These are phyloP conservation scores for Drepanosiphum platanoidis DNA, from an alignment of 2,888 invertebrate species.

Conservation along the genomic window DNA sequence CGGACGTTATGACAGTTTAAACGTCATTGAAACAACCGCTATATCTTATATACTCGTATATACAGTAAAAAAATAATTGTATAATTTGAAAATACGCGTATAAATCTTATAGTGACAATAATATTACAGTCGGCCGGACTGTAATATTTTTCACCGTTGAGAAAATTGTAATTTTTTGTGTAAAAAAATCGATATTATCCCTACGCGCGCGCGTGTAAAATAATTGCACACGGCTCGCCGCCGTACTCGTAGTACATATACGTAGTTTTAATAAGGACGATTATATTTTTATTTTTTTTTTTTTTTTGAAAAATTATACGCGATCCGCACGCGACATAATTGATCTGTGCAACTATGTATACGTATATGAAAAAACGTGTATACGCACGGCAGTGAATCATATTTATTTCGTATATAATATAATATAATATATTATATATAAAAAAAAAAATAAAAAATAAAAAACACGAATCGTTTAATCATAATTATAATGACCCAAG, in stretches of 20 bases:
- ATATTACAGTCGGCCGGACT: no score
- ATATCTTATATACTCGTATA: no score
- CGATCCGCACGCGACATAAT: not conserved
- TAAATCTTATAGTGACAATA: no score
- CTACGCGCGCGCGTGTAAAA: not conserved
- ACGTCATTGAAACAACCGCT: no score
- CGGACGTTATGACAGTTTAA: no score
- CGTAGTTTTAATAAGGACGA: not conserved
- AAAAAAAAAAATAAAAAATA: not conserved
- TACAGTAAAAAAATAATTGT: no score
- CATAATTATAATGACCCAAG: conserved; percentile 53
- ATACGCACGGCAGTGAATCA: conserved; percentile 16
- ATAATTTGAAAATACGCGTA: no score
- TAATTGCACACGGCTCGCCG: not conserved
- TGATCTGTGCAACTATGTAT: not conserved
- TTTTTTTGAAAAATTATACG: not conserved
- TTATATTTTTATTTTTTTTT: not conserved
- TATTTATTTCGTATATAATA: conserved; percentile 21
- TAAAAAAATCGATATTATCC: not conserved
- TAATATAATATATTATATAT: conserved; percentile 4
- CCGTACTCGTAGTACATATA: no score
- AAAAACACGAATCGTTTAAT: conserved; percentile 47
- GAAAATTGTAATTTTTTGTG: not conserved
- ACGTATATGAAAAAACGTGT: no score
- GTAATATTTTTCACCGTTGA: conserved; percentile 66